Evolutionary conservation across 2,797 vertebrate species (phyloP), one percentile per base, ranked within the genome.

Genomic region (Chaenodraco wilsoni): DNA sequence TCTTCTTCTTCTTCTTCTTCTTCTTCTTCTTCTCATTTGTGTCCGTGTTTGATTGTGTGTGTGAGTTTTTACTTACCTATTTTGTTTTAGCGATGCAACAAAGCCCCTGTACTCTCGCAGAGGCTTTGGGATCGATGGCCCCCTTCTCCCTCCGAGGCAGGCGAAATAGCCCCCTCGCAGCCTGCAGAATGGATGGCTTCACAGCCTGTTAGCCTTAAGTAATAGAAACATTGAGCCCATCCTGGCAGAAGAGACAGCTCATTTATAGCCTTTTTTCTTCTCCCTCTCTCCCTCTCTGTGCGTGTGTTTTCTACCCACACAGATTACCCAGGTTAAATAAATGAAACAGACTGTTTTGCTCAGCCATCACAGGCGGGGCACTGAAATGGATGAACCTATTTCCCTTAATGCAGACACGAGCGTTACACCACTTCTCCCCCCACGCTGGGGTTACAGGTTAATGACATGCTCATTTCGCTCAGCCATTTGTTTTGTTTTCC

Each of bases 401-500:
- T 97, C 96, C 96, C 95, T 96, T 97, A 97, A 97, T 97, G 97
- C 96, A 97, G 95, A 98, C 97, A 98, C 95, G 94, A 97, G 95
- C 95, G 96, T 96, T 95, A 95, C 95, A 96, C 94, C 94, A 91
- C 93, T 95, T 94, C 93, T 94, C 94, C 90, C 89, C 90, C 89
- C 88, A 96, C 95, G 95, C 95, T 95, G 96, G 96, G 97, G 97
- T 98, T 98, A 98, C 96, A 98, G 98, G 98, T 99, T 99, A 99
- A 99, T 99, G 97, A 99, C 98, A 99, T 98, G 97, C 97, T 99
- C 97, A 97, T 98, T 99, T 98, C 96, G 96, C 96, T 97, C 96
- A 97, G 96, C 97, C 97, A 97, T 98, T 98, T 98, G 97, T 99
- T 99, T 98, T 99, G 97, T 99, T 99, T 98, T 98, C 96, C 97